Evolutionary conservation across 2,888 invertebrate genomes (phyloP).

Genomic region (Diarsia brunnea): DNA sequence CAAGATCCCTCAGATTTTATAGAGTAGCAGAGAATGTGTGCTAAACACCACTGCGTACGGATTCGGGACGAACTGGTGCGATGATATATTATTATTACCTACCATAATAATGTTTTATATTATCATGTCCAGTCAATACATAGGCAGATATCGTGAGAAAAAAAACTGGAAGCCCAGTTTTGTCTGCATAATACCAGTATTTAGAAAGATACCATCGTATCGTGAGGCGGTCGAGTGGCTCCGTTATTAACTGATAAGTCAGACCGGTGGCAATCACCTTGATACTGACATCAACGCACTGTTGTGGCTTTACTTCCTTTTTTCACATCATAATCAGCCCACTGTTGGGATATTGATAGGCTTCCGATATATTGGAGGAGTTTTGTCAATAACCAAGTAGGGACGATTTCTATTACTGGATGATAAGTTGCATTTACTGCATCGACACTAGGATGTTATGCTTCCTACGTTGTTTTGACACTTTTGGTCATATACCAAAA

Average conservation of each 20-base stretch:
- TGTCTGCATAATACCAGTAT: slow-evolving; percentile 42
- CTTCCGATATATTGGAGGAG: background rate
- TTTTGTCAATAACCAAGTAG: background rate
- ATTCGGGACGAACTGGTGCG: background rate
- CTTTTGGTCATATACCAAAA: background rate
- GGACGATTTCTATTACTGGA: background rate
- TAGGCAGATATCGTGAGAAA: slow-evolving; percentile 1
- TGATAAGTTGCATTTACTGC: background rate
- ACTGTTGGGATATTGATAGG: background rate
- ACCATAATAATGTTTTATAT: background rate
- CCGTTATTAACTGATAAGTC: slow-evolving; percentile 60
- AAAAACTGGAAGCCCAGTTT: slow-evolving; percentile 15
- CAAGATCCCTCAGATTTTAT: background rate
- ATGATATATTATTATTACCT: background rate
- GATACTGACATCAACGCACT: slow-evolving; percentile 14
- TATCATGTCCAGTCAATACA: background rate
- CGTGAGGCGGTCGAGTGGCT: slow-evolving; percentile 41
- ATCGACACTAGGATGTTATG: background rate
- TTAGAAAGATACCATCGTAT: slow-evolving; percentile 40
- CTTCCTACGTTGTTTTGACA: background rate
- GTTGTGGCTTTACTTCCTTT: background rate
- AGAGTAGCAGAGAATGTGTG: background rate
- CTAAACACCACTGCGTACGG: too few relatives aligned
- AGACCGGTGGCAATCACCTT: slow-evolving; percentile 43
- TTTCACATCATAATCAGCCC: background rate